Evolutionary conservation across 2,797 vertebrate genomes (phyloP).

Genomic region (Melanotaenia boesemani): DNA sequence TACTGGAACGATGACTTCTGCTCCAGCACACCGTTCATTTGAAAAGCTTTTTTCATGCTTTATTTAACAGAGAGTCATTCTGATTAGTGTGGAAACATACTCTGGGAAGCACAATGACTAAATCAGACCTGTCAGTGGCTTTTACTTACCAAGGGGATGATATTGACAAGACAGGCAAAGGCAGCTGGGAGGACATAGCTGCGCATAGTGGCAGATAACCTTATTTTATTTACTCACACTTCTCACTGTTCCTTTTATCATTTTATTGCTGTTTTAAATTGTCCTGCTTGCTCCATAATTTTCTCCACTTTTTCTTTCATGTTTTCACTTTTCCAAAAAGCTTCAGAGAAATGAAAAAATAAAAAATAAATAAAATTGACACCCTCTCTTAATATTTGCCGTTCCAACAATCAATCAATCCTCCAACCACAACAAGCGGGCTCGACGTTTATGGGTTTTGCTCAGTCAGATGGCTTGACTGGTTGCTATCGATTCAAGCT

Average conservation of each 20-base stretch:
- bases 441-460: slow-evolving; percentile 91
- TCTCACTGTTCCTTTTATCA: slow-evolving; percentile 11
- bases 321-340: slow-evolving; percentile 22
- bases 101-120: slow-evolving; percentile 94
- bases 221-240: neutral
- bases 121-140: slow-evolving; percentile 90
- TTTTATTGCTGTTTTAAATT: slow-evolving; percentile 3
- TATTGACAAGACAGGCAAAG: slow-evolving; percentile 82
- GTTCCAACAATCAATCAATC: slow-evolving; percentile 91
- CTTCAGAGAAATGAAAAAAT: slow-evolving; percentile 19
- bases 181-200: slow-evolving; percentile 38
- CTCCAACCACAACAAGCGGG: slow-evolving; percentile 86
- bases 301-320: slow-evolving; percentile 16
- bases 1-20: slow-evolving; percentile 87
- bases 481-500: slow-evolving; percentile 88
- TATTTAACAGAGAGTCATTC: slow-evolving; percentile 98
- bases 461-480: slow-evolving; percentile 89
- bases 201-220: slow-evolving; percentile 7
- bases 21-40: slow-evolving; percentile 89
- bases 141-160: slow-evolving; percentile 82
- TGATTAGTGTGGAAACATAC: slow-evolving; percentile 96
- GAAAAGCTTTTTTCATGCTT: slow-evolving; percentile 99
- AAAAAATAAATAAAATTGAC: slow-evolving; percentile 61
- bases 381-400: slow-evolving; percentile 83
- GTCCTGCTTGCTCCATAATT: neutral